These are phyloP conservation scores for Elymnias hypermnestra DNA, from an alignment of 1,140 invertebrate genomes.

Conservation along the genomic window DNA sequence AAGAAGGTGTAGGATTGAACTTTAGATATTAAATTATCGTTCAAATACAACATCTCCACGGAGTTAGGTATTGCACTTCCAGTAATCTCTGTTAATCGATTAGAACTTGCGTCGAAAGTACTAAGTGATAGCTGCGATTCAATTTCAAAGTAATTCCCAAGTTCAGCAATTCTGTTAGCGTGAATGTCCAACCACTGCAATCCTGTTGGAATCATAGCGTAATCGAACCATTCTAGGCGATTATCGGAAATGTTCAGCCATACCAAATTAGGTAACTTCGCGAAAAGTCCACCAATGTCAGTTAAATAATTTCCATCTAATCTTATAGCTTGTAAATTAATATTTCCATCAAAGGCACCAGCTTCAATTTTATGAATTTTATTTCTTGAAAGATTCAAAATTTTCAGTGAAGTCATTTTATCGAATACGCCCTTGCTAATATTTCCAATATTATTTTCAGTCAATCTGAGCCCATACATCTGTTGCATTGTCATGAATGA, in stretches of 20 bases:
- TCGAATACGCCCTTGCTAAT: constrained; percentile 89
- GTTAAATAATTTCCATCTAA: constrained; percentile 92
- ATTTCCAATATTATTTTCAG: constrained; percentile 92
- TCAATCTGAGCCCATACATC: constrained; percentile 89
- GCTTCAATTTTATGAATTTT: constrained; percentile 90
- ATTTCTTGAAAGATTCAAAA: constrained; percentile 92
- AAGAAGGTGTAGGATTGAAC: constrained; percentile 95
- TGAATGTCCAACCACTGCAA: constrained; percentile 94
- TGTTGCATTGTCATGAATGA: constrained; percentile 88
- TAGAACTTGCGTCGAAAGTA: constrained; percentile 91
- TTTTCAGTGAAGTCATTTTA: constrained; percentile 88
- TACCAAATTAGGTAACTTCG: constrained; percentile 89
- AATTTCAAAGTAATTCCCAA: constrained; percentile 94
- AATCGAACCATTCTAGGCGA: constrained; percentile 92
- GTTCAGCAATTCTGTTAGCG: constrained; percentile 88
- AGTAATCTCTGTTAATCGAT: constrained; percentile 90
- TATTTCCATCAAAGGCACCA: constrained; percentile 89
- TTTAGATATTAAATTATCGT: constrained; percentile 90
- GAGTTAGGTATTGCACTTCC: constrained; percentile 91
- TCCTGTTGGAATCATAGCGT: constrained; percentile 91
- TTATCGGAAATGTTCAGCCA: constrained; percentile 96
- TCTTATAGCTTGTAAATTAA: constrained; percentile 89
- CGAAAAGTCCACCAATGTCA: constrained; percentile 90
- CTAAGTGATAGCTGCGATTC: constrained; percentile 88
- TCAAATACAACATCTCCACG: constrained; percentile 88